Evolutionary conservation across 2,888 invertebrate genomes (phyloP), one percentile per base, ranked within the genome.

Genomic region (Loripinus fragilis): DNA sequence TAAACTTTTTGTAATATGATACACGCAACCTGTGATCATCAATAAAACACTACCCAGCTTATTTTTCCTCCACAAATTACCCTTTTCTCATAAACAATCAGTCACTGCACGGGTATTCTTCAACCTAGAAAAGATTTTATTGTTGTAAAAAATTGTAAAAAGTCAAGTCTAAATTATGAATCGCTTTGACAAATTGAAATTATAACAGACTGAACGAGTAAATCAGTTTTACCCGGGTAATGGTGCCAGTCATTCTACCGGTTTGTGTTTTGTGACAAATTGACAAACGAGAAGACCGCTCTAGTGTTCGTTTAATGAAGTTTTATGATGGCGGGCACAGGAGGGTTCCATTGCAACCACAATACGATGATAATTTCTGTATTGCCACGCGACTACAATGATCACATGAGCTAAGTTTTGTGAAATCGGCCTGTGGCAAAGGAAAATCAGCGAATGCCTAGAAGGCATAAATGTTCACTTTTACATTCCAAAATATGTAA

Each of bases 71-170:
- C 7, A 52, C 52, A 52, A 52, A 52, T 52, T 52, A 52, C 25
- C 25, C 52, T 23, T 25, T 52, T 52, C 25, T 52, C 52, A 52
- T 52, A 52, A 52, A 52, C 52, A 52, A 52, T 52, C 52, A 52
- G 7, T 52, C 52, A 52, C 52, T 8, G 25, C 52, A 52, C 52
- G 52, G 52, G 52, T 52, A 25, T 12, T 25, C 52, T 52, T 52
- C 52, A 52, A 52, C 12, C 25, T 52, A 25, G 52, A 45, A 45
- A 15, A 45, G 15, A 45, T 45, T 12, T 45, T 45, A 45, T 45
- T 45, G 45, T 20, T 45, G 45, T 15, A 41, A 41, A 41, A 41
- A 10, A 41, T 15, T 48, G 48, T 20, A 5, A 48, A 48, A 48
- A 48, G 20, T 48, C 48, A 17, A 48, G n/a, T 10, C 17, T 52